Evolutionary conservation across 2,888 invertebrate species (phyloP).

Genomic region (Stenodema calcarata): DNA sequence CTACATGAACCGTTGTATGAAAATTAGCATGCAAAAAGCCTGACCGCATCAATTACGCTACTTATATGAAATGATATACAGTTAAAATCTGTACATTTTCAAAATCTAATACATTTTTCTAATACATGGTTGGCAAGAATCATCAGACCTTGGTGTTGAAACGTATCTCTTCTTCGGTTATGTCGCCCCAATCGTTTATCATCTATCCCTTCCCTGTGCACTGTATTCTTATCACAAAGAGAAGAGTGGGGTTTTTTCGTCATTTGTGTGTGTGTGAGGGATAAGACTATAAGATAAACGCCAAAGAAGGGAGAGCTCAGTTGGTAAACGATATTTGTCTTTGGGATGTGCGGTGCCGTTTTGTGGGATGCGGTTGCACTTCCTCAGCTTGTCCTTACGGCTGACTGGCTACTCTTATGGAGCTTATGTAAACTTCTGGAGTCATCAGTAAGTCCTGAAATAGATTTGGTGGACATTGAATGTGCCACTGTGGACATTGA

Average conservation of each 20-base stretch:
- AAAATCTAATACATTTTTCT: background rate
- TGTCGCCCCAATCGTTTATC: background rate
- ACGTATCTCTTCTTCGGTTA: too few relatives aligned
- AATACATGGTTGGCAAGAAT: background rate
- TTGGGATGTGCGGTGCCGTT: conserved; percentile 31
- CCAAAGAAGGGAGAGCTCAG: background rate
- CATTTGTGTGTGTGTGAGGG: background rate
- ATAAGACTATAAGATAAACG: background rate
- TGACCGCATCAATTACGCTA: too few relatives aligned
- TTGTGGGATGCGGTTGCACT: conserved; percentile 42
- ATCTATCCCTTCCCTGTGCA: background rate
- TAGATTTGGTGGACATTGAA: background rate
- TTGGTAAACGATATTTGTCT: background rate
- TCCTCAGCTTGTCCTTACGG: conserved; percentile 46
- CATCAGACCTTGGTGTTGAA: background rate
- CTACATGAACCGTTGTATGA: too few relatives aligned
- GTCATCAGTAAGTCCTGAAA: conserved; percentile 14
- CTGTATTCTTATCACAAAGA: background rate
- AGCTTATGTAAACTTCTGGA: conserved; percentile 47
- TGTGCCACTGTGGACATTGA: too few relatives aligned
- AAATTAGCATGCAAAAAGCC: too few relatives aligned
- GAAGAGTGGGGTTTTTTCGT: too few relatives aligned
- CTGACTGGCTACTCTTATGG: conserved; percentile 50
- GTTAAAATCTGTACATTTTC: too few relatives aligned
- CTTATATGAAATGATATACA: too few relatives aligned